A percentile compares a stretch with the other conserved stretches of the same genome.
Conservation (phyloP, 2,113 vertebrate genomes). For the Calidris pugnax region DNA sequence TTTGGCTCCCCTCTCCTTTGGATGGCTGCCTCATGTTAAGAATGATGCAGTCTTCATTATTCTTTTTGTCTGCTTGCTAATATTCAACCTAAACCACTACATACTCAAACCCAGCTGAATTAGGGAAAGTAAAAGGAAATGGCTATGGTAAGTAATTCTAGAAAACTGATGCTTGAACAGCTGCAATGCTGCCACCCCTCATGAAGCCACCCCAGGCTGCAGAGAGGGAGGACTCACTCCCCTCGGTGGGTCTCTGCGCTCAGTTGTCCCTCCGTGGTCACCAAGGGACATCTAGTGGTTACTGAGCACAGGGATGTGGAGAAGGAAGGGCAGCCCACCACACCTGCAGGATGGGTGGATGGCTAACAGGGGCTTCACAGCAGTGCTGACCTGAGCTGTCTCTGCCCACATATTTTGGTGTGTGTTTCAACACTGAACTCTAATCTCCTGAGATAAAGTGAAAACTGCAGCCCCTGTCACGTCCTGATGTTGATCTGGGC, state of each 20-base stretch:
- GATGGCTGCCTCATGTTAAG: background rate
- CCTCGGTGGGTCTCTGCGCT: background rate
- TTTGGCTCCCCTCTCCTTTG: background rate
- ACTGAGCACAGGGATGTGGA: background rate
- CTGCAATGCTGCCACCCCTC: background rate
- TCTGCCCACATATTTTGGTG: background rate
- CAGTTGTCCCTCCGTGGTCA: background rate
- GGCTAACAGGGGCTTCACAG: background rate
- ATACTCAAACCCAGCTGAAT: background rate
- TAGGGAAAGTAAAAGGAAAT: background rate
- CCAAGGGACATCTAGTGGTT: constrained; percentile 21
- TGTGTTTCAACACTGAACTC: background rate
- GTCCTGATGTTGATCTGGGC: background rate
- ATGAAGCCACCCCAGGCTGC: background rate
- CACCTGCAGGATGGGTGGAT: background rate
- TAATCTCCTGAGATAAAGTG: background rate
- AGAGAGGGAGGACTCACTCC: background rate
- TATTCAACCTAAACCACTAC: background rate
- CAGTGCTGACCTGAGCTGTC: background rate
- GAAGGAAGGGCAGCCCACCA: too few relatives aligned
- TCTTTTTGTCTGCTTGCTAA: background rate
- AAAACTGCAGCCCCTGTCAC: rapidly evolving
- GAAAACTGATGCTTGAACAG: background rate
- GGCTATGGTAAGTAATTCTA: background rate
- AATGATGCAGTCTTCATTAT: background rate